Conservation (phyloP, 2,888 invertebrate genomes). For the Empis stercorea region DNA sequence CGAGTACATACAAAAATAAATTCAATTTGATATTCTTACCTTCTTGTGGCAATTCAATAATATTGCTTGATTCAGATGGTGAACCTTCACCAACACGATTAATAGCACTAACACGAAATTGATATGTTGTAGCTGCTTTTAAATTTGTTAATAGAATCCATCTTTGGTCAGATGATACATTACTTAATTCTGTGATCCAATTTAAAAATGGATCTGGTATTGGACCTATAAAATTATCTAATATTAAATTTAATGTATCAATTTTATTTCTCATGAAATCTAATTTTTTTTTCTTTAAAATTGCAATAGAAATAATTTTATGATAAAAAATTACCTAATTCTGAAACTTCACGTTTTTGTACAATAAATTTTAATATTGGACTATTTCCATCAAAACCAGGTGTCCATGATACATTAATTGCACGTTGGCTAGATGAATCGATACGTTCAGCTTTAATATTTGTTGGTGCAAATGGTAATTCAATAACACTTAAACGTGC, state of each 20-base stretch:
- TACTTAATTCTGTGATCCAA: slow-evolving; percentile 79
- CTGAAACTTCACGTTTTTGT: slow-evolving; percentile 79
- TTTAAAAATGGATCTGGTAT: slow-evolving; percentile 74
- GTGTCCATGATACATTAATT: slow-evolving; percentile 87
- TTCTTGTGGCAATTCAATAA: slow-evolving; percentile 89
- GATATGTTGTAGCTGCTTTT: slow-evolving; percentile 90
- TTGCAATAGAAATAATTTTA: no score
- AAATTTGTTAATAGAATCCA: slow-evolving; percentile 72
- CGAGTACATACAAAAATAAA: slow-evolving; percentile 10
- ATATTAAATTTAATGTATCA: no score
- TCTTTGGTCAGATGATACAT: slow-evolving; percentile 66
- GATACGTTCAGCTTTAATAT: slow-evolving; percentile 61
- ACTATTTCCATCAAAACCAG: slow-evolving; percentile 95
- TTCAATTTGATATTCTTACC: slow-evolving; percentile 44
- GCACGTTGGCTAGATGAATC: slow-evolving; percentile 56
- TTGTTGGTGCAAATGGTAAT: slow-evolving; percentile 84
- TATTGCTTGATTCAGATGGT: slow-evolving; percentile 77
- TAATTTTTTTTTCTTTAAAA: no score
- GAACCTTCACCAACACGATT: slow-evolving; percentile 94
- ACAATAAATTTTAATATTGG: slow-evolving; percentile 85
- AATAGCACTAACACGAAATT: slow-evolving; percentile 92
- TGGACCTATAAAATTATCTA: slow-evolving; percentile 50
- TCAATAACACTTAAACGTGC: slow-evolving; percentile 84
- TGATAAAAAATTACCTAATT: slow-evolving; percentile 69
- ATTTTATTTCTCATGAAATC: no score